Base-by-base conservation (phyloP, 2,797 vertebrate species). In the Cryptoblepharus egeriae region DNA sequence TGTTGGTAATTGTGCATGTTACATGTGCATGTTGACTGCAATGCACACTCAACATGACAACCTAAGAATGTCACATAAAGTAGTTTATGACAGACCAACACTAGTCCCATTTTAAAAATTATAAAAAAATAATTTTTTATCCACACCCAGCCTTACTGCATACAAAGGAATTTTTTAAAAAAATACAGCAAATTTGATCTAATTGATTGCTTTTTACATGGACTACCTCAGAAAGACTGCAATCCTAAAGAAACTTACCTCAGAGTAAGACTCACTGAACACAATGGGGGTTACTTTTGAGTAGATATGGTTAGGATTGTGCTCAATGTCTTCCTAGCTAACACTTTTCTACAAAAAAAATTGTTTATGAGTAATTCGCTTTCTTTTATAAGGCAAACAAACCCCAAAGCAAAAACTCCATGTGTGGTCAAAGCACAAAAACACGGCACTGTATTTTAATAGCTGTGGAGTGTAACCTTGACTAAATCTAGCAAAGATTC, bases 401-500 rank as follows among this genome's bases (percentile, higher is more conserved):
- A 37, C 32, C 77, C 32, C 6, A 22, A 90, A 76, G 61, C 49
- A 57, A 80, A 72, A 42, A 58, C 71, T 75, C 32, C 86, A 1
- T 28, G 8, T 24, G 15, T 30, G 84, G 16, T 49, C 37, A 85
- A 87, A n/a, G 49, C 60, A 83, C 3, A 35, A 73, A 89, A 89
- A 63, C 24, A 28, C 63, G 30, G 35, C 32, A 82, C 26, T 49
- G n/a, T 22, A 89, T 79, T 77, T 79, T 91, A 82, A 75, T 78
- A 79, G 72, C 78, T 83, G 77, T 72, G n/a, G 37, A 15, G 82
- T 42, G 49, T 79, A 92, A 83, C 81, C 76, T 1, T 58, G 10
- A 6, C 55, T 75, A 90, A 90, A 94, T 82, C 28, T 35, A 84
- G 63, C 32, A 88, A 87, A 83, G 32, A 81, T 42, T 79, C 82